These are phyloP conservation scores for Macropus fuliginosus DNA, from an alignment of 2,797 vertebrate genomes.

Conservation along the genomic window DNA sequence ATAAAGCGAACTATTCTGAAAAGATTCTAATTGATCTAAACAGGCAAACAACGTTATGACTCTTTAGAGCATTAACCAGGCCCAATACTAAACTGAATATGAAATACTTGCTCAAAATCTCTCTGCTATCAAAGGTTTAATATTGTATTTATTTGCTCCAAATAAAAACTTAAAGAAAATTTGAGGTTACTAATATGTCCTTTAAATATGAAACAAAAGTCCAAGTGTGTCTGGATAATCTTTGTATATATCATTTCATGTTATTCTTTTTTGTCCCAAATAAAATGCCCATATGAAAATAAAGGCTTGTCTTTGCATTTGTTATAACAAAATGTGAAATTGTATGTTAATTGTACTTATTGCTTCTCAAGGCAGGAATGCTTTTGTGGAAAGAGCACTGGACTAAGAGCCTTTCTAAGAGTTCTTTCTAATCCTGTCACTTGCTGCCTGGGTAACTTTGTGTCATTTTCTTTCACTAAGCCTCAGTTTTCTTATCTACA, in stretches of 20 bases:
- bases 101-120: conserved; percentile 37
- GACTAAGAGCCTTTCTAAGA: neutral
- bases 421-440: conserved; percentile 35
- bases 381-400: conserved; percentile 22
- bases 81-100: conserved; percentile 48
- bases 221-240: conserved; percentile 52
- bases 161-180: conserved; percentile 62
- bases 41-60: conserved; percentile 16
- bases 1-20: neutral
- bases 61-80: conserved; percentile 54
- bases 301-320: conserved; percentile 20
- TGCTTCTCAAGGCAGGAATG: neutral
- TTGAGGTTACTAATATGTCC: conserved; percentile 67
- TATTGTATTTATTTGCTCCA: conserved; percentile 60
- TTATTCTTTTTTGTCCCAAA: neutral
- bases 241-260: conserved; percentile 41
- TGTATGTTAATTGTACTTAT: neutral
- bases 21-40: conserved; percentile 27
- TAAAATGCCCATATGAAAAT: conserved; percentile 27
- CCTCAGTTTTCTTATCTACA: conserved; percentile 25
- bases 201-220: conserved; percentile 61
- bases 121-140: conserved; percentile 58
- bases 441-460: conserved; percentile 36
- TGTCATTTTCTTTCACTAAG: neutral
- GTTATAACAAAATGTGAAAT: conserved; percentile 1